These are phyloP conservation scores for Eolophus roseicapilla DNA, from an alignment of 2,113 vertebrate genomes.

Conservation along the genomic window DNA sequence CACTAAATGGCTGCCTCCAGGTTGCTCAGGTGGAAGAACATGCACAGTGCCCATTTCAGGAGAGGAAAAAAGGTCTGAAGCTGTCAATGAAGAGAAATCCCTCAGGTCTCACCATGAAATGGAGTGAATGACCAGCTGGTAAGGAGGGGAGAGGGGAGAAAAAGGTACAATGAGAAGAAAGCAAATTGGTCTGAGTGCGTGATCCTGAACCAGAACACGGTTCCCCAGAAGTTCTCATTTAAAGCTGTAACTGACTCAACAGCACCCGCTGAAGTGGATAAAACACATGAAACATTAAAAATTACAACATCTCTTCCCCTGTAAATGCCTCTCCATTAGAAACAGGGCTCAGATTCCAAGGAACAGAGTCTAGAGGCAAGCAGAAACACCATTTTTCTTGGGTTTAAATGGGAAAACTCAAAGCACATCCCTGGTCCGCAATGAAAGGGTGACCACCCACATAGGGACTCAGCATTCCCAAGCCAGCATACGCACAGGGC, in stretches of 20 bases:
- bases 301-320: not conserved
- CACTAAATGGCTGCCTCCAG: not conserved
- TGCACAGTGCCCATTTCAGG: not conserved
- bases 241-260: not conserved
- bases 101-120: not conserved
- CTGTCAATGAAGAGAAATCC: not conserved
- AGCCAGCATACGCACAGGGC: too few relatives aligned
- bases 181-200: rapidly evolving
- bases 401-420: not conserved
- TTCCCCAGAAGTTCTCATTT: not conserved
- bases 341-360: not conserved
- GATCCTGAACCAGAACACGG: not conserved
- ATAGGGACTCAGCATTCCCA: not conserved
- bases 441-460: rapidly evolving
- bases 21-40: constrained; percentile 26
- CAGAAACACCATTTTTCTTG: not conserved
- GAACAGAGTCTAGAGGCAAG: not conserved
- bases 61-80: not conserved
- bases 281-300: not conserved
- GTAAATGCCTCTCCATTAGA: not conserved
- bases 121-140: not conserved
- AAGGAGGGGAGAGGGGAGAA: not conserved
- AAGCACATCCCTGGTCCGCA: not conserved
- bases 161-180: not conserved
- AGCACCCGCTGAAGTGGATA: not conserved